Conservation (phyloP, 2,113 vertebrate species). For the Lanius ludovicianus region DNA sequence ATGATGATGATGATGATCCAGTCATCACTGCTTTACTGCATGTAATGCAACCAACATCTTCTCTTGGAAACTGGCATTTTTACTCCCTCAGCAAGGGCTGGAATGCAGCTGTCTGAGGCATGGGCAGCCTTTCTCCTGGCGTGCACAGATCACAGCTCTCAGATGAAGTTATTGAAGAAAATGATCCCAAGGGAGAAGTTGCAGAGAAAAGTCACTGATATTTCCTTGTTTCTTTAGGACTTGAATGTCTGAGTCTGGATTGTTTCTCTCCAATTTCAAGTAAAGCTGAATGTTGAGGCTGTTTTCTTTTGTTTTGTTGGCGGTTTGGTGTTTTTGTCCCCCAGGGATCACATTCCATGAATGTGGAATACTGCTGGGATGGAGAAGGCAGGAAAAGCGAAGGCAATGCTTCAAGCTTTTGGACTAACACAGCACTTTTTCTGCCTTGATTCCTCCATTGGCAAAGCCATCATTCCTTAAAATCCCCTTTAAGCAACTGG, state of each 20-base stretch:
- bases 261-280: not conserved
- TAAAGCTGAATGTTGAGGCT: not conserved
- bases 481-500: not conserved
- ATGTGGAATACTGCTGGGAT: not conserved
- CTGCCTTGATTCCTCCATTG: not conserved
- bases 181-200: not conserved
- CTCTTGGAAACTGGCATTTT: not conserved
- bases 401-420: not conserved
- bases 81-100: not conserved
- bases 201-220: not conserved
- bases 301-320: not conserved
- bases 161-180: not conserved
- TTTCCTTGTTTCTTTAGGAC: not conserved
- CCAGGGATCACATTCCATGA: not conserved
- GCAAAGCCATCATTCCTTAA: not conserved
- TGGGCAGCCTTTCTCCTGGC: not conserved
- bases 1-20: not conserved
- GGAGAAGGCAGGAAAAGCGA: not conserved
- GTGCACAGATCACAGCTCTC: not conserved
- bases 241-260: not conserved
- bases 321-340: rapidly evolving
- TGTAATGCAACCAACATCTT: not conserved
- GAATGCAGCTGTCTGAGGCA: not conserved
- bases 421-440: not conserved
- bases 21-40: not conserved